A percentile compares a stretch with the other conserved stretches of the same genome.
Evolutionary conservation across 1,140 invertebrate genomes (phyloP).

Genomic region (Drosophila mojavensis): DNA sequence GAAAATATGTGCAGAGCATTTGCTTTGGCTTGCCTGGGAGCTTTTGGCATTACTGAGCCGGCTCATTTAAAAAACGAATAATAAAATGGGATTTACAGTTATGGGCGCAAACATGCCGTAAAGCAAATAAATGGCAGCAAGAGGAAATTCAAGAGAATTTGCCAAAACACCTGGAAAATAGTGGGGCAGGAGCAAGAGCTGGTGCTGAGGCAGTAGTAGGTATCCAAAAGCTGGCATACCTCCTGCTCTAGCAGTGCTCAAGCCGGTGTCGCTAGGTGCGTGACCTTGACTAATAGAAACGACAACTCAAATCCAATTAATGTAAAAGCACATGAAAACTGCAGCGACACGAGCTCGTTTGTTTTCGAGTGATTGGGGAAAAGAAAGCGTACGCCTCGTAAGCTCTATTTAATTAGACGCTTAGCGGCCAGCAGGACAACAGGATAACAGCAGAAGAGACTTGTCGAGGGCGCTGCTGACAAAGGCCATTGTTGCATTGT

Average conservation of each 20-base stretch:
- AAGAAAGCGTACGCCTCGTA: conserved; percentile 31
- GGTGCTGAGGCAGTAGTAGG: neutral
- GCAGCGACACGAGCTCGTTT: conserved; percentile 41
- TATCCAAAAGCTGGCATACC: neutral
- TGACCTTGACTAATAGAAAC: conserved; percentile 40
- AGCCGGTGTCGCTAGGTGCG: conserved; percentile 19
- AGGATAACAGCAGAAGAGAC: conserved; percentile 15
- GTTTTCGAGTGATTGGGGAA: conserved; percentile 42
- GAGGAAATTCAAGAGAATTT: conserved; percentile 24
- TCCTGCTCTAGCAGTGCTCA: neutral
- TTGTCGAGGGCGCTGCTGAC: conserved; percentile 49
- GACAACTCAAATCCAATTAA: conserved; percentile 71
- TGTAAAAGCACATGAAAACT: conserved; percentile 65
- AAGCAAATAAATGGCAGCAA: conserved; percentile 66
- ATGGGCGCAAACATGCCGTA: conserved; percentile 75
- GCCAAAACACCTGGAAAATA: conserved; percentile 23
- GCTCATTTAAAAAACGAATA: conserved; percentile 48
- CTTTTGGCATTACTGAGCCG: neutral
- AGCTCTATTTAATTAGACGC: conserved; percentile 73
- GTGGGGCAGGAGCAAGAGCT: conserved; percentile 10
- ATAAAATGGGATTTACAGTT: conserved; percentile 81
- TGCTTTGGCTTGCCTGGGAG: neutral
- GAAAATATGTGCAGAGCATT: conserved; percentile 44
- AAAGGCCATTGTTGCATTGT: conserved; percentile 59
- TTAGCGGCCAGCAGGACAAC: conserved; percentile 24